Conservation (phyloP, 2,113 vertebrate species). For the Rhineura floridana region DNA sequence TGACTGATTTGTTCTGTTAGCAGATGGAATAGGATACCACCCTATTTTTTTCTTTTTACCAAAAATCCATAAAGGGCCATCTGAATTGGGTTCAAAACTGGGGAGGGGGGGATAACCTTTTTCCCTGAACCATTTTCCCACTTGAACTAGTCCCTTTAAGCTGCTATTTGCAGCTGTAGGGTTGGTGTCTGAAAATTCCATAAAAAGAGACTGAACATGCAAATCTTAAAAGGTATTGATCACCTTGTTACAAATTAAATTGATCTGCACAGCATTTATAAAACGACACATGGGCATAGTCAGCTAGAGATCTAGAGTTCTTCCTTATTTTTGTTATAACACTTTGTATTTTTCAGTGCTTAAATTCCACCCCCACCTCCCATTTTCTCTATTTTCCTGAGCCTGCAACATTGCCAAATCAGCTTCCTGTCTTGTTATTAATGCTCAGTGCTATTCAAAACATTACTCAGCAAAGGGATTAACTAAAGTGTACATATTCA, state of each 20-base stretch:
- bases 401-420: no score
- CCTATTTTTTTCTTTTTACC: neutral
- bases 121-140: neutral
- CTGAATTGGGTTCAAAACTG: neutral
- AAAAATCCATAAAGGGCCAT: neutral
- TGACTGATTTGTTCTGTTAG: neutral
- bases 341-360: neutral
- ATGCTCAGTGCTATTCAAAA: neutral
- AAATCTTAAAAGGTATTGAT: neutral
- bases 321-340: neutral
- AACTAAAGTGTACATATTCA: constrained; percentile 25
- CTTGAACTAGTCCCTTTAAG: neutral
- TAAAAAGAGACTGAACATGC: constrained; percentile 35
- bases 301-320: neutral
- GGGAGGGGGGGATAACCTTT: neutral
- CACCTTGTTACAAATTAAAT: neutral
- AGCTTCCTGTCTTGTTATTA: neutral
- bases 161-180: neutral
- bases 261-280: neutral
- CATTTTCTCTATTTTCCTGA: constrained; percentile 28
- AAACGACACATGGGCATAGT: neutral
- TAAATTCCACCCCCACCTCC: neutral
- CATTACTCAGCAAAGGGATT: constrained; percentile 13
- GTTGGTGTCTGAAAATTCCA: no score
- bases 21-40: neutral